Base-by-base conservation (phyloP, 2,113 vertebrate species). In the Tursiops truncatus region DNA sequence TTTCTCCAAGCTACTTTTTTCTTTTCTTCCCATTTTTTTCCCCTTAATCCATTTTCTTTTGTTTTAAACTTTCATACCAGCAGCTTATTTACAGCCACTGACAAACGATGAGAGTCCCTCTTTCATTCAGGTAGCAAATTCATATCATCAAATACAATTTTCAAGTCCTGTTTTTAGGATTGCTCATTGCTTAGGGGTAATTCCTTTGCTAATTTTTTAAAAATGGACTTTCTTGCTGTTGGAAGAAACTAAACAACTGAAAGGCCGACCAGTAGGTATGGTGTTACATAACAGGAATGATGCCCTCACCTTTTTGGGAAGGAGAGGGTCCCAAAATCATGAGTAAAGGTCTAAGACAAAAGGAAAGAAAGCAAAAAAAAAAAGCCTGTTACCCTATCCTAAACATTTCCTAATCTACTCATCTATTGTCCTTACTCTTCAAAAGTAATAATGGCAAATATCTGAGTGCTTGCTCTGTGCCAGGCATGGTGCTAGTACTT, bases 51-150 rank as follows among this genome's bases (percentile, higher is more conserved):
- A 56, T 88, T 77, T 84, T 65, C 20, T 36, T 89, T 87, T 58
- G 1, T 83, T 79, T 56, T 94, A 95, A 47, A 91, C 50, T 87
- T 96, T 83, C 70, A 56, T 11, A 95, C 17, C 53, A 86, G 68
- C 36, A 91, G 26, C 41, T 86, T 96, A n/a, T 23, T 4, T 68
- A 74, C 33, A 60, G 26, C 58, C 38, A 79, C 1, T 21, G 18
- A 71, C 17, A 93, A 80, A 63, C 4, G 50, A 13, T 70, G 21
- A 28, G 1, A 82, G 28, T 53, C 28, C 23, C 41, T 44, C n/a
- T 86, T 91, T 87, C 56, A 71, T 73, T 77, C 15, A 81, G 50
- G 53, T 60, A 87, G 74, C 14, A 76, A 67, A 76, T 70, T 80
- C 7, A 8, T 58, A 95, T 89, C 68, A 82, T 85, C 56, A 77